phyloP scores from a whole-genome alignment of 1,140 invertebrate genomes.

The Wasmannia auropunctata region DNA sequence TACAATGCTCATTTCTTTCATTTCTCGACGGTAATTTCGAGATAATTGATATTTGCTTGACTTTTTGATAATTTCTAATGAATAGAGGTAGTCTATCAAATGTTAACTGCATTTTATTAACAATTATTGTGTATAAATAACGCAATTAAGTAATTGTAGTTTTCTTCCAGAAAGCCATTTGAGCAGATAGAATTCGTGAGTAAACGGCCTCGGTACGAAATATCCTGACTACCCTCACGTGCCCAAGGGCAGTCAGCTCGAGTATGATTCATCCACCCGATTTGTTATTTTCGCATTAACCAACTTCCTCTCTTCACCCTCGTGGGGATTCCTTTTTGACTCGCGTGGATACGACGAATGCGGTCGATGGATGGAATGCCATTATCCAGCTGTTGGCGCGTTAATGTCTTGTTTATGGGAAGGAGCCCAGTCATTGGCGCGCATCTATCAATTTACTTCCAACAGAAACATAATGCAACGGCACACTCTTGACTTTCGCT shows the following conservation, averaged over 20 bases:
- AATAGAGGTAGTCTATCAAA: too few relatives aligned
- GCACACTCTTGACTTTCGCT: constrained; percentile 8
- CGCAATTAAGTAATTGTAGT: neutral
- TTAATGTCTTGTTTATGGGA: constrained; percentile 80
- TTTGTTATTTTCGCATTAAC: constrained; percentile 81
- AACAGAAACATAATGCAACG: constrained; percentile 43
- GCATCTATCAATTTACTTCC: constrained; percentile 73
- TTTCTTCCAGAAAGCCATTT: constrained; percentile 17
- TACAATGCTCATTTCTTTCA: neutral
- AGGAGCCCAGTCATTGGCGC: constrained; percentile 57
- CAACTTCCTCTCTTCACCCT: constrained; percentile 61
- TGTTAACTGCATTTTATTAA: neutral
- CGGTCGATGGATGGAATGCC: constrained; percentile 69
- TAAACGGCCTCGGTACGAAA: neutral
- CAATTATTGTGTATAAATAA: constrained; percentile 6
- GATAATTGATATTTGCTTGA: neutral
- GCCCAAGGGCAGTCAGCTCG: constrained; percentile 63
- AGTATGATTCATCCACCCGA: constrained; percentile 74
- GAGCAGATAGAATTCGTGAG: neutral
- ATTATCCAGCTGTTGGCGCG: constrained; percentile 75
- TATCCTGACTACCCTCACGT: constrained; percentile 49
- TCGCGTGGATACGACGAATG: constrained; percentile 55
- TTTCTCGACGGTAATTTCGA: neutral
- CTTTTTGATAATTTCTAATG: neutral
- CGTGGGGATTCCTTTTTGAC: constrained; percentile 75